Conservation (phyloP, 37 sponge, comb jelly and placozoan genomes). For the Bolinopsis microptera region DNA sequence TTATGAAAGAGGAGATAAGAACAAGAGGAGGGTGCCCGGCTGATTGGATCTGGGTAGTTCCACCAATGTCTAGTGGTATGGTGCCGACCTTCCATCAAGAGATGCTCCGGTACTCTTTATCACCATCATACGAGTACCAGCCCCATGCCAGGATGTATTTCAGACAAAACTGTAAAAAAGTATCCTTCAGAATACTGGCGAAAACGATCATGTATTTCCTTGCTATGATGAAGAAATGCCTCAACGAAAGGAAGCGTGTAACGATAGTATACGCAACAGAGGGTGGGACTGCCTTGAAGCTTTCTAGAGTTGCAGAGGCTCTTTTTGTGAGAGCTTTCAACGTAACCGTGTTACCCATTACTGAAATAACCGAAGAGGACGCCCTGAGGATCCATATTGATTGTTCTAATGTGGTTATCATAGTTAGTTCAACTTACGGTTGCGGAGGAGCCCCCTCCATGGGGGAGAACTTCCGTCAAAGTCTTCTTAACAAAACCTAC, state of each 20-base stretch:
- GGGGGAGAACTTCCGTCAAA: background rate
- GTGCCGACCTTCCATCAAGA: constrained; percentile 86
- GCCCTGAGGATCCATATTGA: background rate
- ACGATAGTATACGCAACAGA: constrained; percentile 88
- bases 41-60: constrained; percentile 94
- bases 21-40: constrained; percentile 86
- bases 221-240: background rate
- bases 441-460: background rate
- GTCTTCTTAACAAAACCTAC: background rate
- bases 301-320: constrained; percentile 77
- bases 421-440: background rate
- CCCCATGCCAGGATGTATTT: background rate
- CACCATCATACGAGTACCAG: constrained; percentile 85
- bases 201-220: background rate
- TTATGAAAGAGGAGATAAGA: constrained; percentile 77
- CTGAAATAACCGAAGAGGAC: background rate
- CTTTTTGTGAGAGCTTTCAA: constrained; percentile 79
- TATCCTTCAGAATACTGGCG: background rate
- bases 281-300: constrained; percentile 77
- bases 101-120: constrained; percentile 80
- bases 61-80: constrained; percentile 79
- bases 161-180: background rate
- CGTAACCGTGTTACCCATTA: background rate
- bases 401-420: background rate
- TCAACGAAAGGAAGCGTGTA: background rate